Evolutionary conservation across 2,797 vertebrate species (phyloP).

Genomic region (Acomys russatus): DNA sequence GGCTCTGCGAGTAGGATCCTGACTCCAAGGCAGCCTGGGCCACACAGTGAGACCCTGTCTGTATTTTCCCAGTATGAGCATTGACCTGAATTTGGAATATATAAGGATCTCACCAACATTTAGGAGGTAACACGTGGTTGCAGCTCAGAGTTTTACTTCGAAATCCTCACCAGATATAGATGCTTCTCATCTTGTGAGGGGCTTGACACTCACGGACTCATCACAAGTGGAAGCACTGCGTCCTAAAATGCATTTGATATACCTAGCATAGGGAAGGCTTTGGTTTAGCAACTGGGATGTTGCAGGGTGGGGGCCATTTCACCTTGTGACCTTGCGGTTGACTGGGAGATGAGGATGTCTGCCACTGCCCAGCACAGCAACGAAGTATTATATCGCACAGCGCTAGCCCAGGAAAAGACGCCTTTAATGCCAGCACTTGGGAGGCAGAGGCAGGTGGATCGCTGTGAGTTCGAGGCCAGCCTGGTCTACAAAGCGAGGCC

Average conservation of each 20-base stretch:
- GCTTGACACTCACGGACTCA: neutral
- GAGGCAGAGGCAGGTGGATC: no score
- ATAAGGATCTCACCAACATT: neutral
- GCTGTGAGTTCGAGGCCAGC: no score
- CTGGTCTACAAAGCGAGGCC: no score
- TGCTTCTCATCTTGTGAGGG: neutral
- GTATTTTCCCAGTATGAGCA: neutral
- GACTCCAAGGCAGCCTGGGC: neutral
- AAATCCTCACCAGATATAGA: neutral
- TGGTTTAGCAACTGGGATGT: neutral
- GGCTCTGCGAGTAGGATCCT: neutral
- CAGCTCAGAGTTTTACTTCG: slow-evolving; percentile 48
- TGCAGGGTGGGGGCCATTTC: neutral
- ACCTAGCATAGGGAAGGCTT: neutral
- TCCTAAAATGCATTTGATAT: neutral
- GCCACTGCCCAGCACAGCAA: neutral
- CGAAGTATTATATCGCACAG: neutral
- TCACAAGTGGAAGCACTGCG: neutral
- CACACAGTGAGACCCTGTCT: neutral
- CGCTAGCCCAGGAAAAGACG: neutral
- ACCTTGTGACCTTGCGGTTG: neutral
- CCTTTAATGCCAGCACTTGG: no score
- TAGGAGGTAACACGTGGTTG: neutral
- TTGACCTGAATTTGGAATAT: neutral
- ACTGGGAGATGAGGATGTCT: neutral